Evolutionary conservation across 2,797 vertebrate genomes (phyloP), one percentile per base, ranked within the genome.

Genomic region (Melopsittacus undulatus): DNA sequence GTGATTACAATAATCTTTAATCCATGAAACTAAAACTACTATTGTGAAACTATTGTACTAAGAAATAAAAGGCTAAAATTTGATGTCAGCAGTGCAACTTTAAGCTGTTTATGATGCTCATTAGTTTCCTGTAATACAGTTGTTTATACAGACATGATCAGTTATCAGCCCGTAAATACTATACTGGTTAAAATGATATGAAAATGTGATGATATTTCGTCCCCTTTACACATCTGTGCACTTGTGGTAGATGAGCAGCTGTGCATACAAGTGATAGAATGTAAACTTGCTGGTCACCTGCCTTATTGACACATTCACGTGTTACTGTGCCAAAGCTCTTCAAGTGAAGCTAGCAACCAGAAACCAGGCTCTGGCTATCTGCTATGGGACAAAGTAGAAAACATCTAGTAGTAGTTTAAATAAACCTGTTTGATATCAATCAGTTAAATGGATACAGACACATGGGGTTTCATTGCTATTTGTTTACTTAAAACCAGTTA

Each of bases 261-360:
- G 90, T 92, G 86, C 88, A 90, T 40, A 79, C 90, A 92, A 95
- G 94, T 95, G 88, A 66, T 86, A 96, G 92, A 95, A 94, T 95
- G 93, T 84, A 69, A 88, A 90, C 76, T 63, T 54, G 74, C 83
- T 66, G 77, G 83, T 93, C 92, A 70, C 74, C 80, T 82, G 81
- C 63, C 51, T 40, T 96, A 90, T 72, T 73, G 94, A 88, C 88
- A 57, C 85, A 78, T 84, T 87, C 63, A 38, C 14, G 46, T 59
- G 90, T 95, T 90, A 59, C 83, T 67, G 69, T 62, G 81, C 83
- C 93, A 86, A 40, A 89, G 77, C 92, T 94, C 88, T 95, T 76
- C 18, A 54, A 32, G 20, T 27, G 36, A 68, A 79, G 63, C 32
- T 84, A 92, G 92, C 88, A 95, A 94, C 90, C 63, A 92, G 86